A percentile compares a stretch with the other conserved stretches of the same genome.
Conservation (phyloP, 2,888 invertebrate species). For the Drosophila peninsularis region DNA sequence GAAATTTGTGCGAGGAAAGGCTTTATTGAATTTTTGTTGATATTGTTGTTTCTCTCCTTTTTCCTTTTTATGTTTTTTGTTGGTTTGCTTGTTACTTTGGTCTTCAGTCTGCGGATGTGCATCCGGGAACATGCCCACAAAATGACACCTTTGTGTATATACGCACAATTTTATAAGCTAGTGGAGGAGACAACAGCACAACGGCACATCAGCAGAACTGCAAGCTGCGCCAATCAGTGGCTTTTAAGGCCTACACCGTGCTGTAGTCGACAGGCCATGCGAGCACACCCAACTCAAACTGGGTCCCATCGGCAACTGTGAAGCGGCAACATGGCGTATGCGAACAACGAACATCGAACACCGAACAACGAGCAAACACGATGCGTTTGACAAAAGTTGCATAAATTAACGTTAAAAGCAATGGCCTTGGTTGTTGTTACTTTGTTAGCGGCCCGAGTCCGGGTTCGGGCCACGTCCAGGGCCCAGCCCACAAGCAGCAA, state of each 20-base stretch:
- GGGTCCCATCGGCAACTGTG: conserved; percentile 30
- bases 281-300: conserved; percentile 24
- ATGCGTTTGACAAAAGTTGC: conserved; percentile 77
- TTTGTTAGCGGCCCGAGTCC: conserved; percentile 55
- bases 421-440: conserved; percentile 58
- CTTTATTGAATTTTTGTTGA: conserved; percentile 66
- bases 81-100: conserved; percentile 37
- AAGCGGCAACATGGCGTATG: conserved; percentile 40
- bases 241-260: conserved; percentile 29
- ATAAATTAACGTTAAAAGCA: conserved; percentile 80
- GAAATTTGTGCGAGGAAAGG: neutral
- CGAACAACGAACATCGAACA: conserved; percentile 33
- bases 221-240: conserved; percentile 52
- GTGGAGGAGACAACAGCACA: conserved; percentile 16
- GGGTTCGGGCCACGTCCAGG: neutral
- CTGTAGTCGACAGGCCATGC: conserved; percentile 8
- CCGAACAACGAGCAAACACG: conserved; percentile 40
- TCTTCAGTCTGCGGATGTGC: conserved; percentile 60
- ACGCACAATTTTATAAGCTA: conserved; percentile 22
- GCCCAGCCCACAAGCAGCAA: conserved; percentile 44
- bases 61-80: neutral
- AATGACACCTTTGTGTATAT: conserved; percentile 35
- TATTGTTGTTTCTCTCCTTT: conserved; percentile 22
- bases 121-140: conserved; percentile 51
- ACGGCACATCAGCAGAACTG: conserved; percentile 11